phyloP scores from a whole-genome alignment of 2,797 vertebrate genomes.

The Chelmon rostratus region DNA sequence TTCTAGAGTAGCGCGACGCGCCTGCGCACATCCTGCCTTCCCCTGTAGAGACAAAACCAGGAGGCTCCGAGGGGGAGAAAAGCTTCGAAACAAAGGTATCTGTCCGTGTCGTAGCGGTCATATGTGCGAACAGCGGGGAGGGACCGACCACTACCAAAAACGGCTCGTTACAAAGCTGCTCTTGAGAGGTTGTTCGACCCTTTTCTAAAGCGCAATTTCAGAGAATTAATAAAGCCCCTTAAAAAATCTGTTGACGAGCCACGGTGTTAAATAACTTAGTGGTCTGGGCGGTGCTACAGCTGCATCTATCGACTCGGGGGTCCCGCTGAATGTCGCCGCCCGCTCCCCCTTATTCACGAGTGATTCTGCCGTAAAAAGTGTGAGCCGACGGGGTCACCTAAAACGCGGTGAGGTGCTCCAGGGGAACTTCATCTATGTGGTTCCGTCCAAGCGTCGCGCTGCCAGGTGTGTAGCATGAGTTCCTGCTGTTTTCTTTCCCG shows the following conservation, averaged over 20 bases:
- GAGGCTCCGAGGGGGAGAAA: conserved; percentile 9
- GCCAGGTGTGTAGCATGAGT: conserved; percentile 4
- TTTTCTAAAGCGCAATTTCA: not conserved
- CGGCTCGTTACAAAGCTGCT: no score
- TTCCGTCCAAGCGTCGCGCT: conserved; percentile 20
- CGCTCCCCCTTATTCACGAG: conserved; percentile 32
- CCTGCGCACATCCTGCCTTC: conserved; percentile 7
- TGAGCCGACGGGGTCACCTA: conserved; percentile 16
- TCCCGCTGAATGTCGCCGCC: conserved; percentile 29
- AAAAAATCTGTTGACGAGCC: not conserved
- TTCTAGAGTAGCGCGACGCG: conserved; percentile 11
- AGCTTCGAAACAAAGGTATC: not conserved
- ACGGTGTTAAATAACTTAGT: not conserved
- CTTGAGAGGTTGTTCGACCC: not conserved
- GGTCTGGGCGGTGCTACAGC: not conserved
- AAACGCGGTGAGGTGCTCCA: conserved; percentile 4
- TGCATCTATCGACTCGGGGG: conserved; percentile 32
- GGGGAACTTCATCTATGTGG: conserved; percentile 12
- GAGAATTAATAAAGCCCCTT: no score
- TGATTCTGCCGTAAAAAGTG: conserved; percentile 53
- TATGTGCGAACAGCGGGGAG: not conserved
- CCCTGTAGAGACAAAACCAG: conserved; percentile 16
- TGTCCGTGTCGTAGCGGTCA: not conserved
- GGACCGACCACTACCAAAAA: no score
- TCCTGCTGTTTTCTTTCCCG: conserved; percentile 39